Evolutionary conservation across 2,888 invertebrate genomes (phyloP).

Genomic region (Erebia palarica): DNA sequence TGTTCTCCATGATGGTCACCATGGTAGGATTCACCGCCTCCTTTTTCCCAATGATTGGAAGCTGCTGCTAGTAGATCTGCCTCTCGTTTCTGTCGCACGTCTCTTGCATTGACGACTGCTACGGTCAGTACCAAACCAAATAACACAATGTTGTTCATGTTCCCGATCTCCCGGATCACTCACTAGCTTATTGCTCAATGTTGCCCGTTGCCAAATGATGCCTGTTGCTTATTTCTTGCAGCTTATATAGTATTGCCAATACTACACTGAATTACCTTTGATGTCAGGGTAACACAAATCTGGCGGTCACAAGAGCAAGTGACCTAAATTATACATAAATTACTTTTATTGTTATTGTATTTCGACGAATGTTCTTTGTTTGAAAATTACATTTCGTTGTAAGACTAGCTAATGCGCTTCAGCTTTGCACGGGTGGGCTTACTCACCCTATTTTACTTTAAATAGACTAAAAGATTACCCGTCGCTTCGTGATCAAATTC

Average conservation of each 20-base stretch:
- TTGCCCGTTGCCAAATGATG: constrained; percentile 72
- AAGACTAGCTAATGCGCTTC: neutral
- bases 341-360: constrained; percentile 50
- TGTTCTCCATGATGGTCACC: constrained; percentile 83
- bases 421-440: neutral
- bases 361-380: constrained; percentile 27
- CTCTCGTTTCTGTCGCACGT: constrained; percentile 71
- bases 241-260: constrained; percentile 80
- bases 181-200: constrained; percentile 43
- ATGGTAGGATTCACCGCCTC: constrained; percentile 84
- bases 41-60: constrained; percentile 74
- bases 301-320: constrained; percentile 64
- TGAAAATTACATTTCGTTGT: neutral
- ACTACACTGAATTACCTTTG: constrained; percentile 60
- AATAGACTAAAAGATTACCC: too few relatives aligned
- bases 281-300: constrained; percentile 73
- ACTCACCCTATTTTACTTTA: too few relatives aligned
- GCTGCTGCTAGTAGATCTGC: constrained; percentile 80
- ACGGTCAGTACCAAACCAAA: constrained; percentile 70
- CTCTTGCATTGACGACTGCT: constrained; percentile 71
- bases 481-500: too few relatives aligned
- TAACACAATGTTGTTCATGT: constrained; percentile 62
- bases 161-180: constrained; percentile 59
- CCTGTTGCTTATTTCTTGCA: constrained; percentile 67
- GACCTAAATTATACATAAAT: constrained; percentile 73